Evolutionary conservation across 2,113 vertebrate genomes (phyloP), one percentile per base, ranked within the genome.

Genomic region (Pseudolaguvia tuberculata): DNA sequence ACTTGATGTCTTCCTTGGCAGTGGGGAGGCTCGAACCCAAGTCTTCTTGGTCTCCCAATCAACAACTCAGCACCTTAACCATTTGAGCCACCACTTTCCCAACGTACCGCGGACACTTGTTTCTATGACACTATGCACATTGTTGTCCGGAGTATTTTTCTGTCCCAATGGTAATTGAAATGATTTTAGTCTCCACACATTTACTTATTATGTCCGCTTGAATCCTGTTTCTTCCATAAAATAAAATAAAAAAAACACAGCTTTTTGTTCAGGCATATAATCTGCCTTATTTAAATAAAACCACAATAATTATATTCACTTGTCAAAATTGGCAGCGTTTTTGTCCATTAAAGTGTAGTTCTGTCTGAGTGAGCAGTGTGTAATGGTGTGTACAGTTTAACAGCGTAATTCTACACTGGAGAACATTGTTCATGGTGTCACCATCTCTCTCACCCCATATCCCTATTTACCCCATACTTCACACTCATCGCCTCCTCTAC

Each of bases 401-500:
- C 25, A 15, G 13, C 45, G 57, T 77, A 59, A 59, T 80, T 73
- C 50, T 35, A 51, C 50, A 14, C 25, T 56, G 56, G 68, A 51
- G 79, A 48, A 77, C 70, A 70, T 27, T 72, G 61, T 68, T 67
- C 48, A 71, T 57, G 59, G 66, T 31, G 2, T 78, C 50, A 11
- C 27, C 63, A 42, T 55, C 51, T 70, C 50, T 58, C 66, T 62
- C 47, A 72, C 47, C 55, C 70, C 47, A 31, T 18, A 57, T 74
- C 51, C 62, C 77, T 71, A 63, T 48, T 42, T 51, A 72, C 65
- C 47, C 56, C 65, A 52, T 79, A 69, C 70, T 76, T 81, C 53
- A 76, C 65, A 52, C 63, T 77, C 75, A 79, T 82, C 61, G 42
- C 75, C 67, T 78, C 77, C 58, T 77, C 59, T 50, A 72, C 72